A percentile compares a stretch with the other conserved stretches of the same genome.
Conservation (phyloP, 2,888 invertebrate species). For the Spialia ferax region DNA sequence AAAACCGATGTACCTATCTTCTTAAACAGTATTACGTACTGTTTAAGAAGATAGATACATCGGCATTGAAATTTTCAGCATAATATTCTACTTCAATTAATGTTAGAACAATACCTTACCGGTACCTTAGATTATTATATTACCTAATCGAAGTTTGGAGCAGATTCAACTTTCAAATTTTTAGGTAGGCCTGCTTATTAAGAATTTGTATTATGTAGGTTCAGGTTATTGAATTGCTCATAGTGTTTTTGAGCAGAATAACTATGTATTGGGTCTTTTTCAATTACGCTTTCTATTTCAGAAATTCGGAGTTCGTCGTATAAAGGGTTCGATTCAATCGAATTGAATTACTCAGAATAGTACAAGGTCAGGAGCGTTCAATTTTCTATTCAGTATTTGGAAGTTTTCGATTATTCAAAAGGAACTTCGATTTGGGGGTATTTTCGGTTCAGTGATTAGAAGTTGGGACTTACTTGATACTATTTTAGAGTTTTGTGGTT, state of each 20-base stretch:
- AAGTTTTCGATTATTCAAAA: conserved; percentile 5
- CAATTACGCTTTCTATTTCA: conserved; percentile 18
- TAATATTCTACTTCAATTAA: too few relatives aligned
- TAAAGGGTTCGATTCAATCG: conserved; percentile 20
- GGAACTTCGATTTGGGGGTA: neutral
- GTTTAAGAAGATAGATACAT: too few relatives aligned
- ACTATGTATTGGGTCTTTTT: neutral
- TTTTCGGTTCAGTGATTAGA: neutral
- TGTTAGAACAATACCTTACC: too few relatives aligned
- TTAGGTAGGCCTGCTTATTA: too few relatives aligned
- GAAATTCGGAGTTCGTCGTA: conserved; percentile 8
- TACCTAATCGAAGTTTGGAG: too few relatives aligned
- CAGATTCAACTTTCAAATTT: too few relatives aligned
- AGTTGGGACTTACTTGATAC: neutral
- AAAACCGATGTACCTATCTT: too few relatives aligned
- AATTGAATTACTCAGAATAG: conserved; percentile 11
- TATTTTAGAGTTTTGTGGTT: neutral
- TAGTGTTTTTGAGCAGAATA: neutral
- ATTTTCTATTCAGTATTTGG: conserved; percentile 8
- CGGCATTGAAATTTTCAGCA: too few relatives aligned
- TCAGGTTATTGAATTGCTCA: neutral
- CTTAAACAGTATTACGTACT: too few relatives aligned
- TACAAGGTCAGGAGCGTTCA: conserved; percentile 11
- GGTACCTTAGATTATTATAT: too few relatives aligned
- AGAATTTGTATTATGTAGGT: neutral